Evolutionary conservation across 2,888 invertebrate species (phyloP), one percentile per base, ranked within the genome.

Genomic region (Melieria crassipennis): DNA sequence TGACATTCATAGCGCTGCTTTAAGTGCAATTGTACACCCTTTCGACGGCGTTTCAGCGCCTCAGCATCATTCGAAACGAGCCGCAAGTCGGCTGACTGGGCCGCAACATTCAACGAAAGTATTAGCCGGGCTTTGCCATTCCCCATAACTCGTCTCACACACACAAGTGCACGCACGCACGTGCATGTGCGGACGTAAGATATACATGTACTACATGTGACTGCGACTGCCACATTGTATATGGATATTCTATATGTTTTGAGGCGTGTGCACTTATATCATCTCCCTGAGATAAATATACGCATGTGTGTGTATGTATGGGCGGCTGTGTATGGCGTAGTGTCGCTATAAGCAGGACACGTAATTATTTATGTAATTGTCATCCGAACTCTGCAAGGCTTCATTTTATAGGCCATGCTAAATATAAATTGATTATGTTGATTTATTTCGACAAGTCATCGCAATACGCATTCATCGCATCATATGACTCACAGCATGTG

Each of bases 321-420:
- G 11, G 3, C 7, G 16, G 7, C 7, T 43, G 43, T 16, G 5
- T 48, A 4, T 10, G 11, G 30, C 30, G 30, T 30, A 30, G 30
- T 30, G 30, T 3, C 30, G 30, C 13, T 45, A 57, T 48, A 58
- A 42, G 30, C 46, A 58, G 16, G 30, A 16, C 13, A 70, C 77
- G 78, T 80, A 81, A 80, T 81, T 81, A 80, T 80, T 81, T 81
- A 80, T 81, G 79, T 80, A 81, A 81, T 81, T 80, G 80, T 80
- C 80, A 81, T 81, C 77, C 78, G 81, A 80, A 80, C 79, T 81
- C 80, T 78, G 78, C 79, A 80, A 77, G 81, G 78, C 80, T 80
- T 78, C 79, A 77, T 78, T 80, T 81, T 80, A 81, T 80, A 78
- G 79, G 75, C 78, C 76, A 78, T 78, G 76, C 30, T 30, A 30